Evolutionary conservation across 2,888 invertebrate genomes (phyloP).

Genomic region (Anagyrus pseudococci): DNA sequence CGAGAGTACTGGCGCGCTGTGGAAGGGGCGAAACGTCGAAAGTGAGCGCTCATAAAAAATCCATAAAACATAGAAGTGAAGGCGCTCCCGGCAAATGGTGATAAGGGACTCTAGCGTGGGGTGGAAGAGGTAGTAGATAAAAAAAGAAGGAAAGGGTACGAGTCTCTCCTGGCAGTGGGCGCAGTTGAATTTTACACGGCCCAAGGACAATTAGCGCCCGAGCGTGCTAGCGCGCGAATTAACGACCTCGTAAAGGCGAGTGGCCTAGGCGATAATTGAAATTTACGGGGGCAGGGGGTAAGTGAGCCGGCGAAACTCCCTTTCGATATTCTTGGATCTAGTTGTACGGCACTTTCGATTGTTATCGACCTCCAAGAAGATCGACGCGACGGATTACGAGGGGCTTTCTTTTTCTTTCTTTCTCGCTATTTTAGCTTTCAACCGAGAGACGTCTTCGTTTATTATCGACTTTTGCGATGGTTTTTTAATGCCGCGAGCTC

Average conservation of each 20-base stretch:
- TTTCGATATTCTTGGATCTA: slow-evolving; percentile 7
- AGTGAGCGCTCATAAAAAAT: slow-evolving; percentile 42
- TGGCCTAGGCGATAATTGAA: slow-evolving; percentile 34
- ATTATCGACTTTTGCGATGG: no score
- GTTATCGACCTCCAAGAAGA: slow-evolving; percentile 8
- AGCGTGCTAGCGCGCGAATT: slow-evolving; percentile 25
- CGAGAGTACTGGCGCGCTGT: not conserved
- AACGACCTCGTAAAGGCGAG: slow-evolving; percentile 31
- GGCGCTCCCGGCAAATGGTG: slow-evolving; percentile 8
- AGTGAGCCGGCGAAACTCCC: slow-evolving; percentile 34
- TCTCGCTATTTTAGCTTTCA: no score
- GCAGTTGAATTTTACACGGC: no score
- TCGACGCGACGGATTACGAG: slow-evolving; percentile 12
- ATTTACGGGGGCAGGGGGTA: slow-evolving; percentile 26
- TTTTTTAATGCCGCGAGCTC: no score
- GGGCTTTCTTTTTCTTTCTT: no score
- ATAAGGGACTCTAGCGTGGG: not conserved
- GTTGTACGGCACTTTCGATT: slow-evolving; percentile 19
- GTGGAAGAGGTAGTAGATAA: not conserved
- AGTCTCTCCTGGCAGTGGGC: not conserved
- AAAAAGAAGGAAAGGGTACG: slow-evolving; percentile 8
- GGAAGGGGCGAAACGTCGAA: slow-evolving; percentile 23
- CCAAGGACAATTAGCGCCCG: slow-evolving; percentile 30
- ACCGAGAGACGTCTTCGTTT: no score
- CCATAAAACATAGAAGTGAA: slow-evolving; percentile 38